Conservation (phyloP, 2,797 vertebrate species). For the Fringilla coelebs region DNA sequence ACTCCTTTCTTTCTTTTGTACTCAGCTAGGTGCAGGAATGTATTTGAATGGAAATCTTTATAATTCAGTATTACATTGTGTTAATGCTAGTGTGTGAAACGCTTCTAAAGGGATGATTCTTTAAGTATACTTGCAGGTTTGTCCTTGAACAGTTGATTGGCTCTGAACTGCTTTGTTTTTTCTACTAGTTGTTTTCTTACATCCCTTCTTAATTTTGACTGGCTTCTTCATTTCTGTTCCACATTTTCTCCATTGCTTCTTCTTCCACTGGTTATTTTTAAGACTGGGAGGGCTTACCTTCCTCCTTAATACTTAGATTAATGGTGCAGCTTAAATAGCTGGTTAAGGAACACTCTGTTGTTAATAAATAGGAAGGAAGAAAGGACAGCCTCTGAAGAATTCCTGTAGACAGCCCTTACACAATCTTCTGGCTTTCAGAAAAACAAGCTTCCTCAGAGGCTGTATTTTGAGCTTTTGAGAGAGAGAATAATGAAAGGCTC, state of each 20-base stretch:
- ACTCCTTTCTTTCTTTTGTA: not conserved
- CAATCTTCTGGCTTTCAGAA: not conserved
- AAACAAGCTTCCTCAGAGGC: not conserved
- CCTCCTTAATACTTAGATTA: not conserved
- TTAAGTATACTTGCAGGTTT: not conserved
- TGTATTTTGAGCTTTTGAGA: conserved; percentile 18
- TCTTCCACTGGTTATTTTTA: not conserved
- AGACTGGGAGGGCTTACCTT: not conserved
- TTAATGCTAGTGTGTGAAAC: not conserved
- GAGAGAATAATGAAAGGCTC: not conserved
- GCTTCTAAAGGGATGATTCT: not conserved
- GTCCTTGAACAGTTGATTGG: not conserved
- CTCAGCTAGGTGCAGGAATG: not conserved
- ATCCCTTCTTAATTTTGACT: not conserved
- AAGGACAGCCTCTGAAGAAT: not conserved
- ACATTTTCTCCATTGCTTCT: not conserved
- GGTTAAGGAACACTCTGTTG: not conserved
- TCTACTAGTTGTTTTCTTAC: not conserved
- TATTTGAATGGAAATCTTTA: not conserved
- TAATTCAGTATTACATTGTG: not conserved
- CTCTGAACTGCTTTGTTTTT: not conserved
- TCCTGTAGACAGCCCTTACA: not conserved
- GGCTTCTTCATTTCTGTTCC: not conserved
- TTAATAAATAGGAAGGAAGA: not conserved
- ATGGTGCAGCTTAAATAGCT: not conserved